phyloP scores from a whole-genome alignment of 2,113 vertebrate species.

The Crotophaga sulcirostris region DNA sequence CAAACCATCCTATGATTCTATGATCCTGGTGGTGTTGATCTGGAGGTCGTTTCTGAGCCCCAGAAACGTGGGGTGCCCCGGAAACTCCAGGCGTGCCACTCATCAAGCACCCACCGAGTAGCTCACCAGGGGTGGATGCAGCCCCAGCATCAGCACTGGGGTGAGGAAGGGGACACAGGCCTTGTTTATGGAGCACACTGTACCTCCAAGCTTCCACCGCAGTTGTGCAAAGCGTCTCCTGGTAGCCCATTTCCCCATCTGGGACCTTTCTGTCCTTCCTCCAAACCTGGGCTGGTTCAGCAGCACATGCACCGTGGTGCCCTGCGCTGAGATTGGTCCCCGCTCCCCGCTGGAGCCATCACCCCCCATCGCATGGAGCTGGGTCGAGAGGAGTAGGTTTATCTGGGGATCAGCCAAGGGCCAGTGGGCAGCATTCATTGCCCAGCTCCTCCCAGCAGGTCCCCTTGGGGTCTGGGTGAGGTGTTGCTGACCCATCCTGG shows the following conservation, averaged over 20 bases:
- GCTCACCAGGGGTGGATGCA: neutral
- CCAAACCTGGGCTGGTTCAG: neutral
- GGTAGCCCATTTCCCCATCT: neutral
- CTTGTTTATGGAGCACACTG: neutral
- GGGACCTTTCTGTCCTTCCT: neutral
- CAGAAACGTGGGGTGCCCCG: no score
- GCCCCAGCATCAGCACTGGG: accelerated
- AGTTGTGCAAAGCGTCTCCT: neutral
- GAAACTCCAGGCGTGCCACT: neutral
- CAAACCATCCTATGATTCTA: no score
- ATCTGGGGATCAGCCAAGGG: neutral
- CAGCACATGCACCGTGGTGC: accelerated
- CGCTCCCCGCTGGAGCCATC: neutral
- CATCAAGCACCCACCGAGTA: neutral
- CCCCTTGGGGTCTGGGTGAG: neutral
- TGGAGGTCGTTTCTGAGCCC: neutral
- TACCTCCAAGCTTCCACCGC: neutral
- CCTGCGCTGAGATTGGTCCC: accelerated
- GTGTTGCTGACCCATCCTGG: accelerated
- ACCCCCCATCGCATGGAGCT: accelerated
- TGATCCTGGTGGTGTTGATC: neutral
- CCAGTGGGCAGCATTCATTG: neutral
- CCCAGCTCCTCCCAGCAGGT: accelerated
- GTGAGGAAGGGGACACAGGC: neutral
- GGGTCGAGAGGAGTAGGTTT: neutral